Base-by-base conservation (phyloP, 1,140 invertebrate species). In the Whitmania pigra region DNA sequence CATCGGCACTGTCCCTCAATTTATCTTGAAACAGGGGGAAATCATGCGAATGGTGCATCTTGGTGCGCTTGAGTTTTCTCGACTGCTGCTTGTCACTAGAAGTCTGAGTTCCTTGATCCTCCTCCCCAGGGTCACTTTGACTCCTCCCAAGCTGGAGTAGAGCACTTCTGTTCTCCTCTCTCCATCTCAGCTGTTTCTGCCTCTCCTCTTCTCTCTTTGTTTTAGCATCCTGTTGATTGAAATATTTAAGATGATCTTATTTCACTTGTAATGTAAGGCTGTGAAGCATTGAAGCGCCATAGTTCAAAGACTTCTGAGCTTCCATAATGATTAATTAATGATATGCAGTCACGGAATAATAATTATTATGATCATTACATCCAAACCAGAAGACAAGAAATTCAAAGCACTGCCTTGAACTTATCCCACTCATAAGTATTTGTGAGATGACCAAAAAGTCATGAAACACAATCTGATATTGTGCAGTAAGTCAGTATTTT, bases 171-270 rank as follows among this genome's bases (percentile, higher is more conserved):
- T 75, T 71, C 53, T 71, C 66, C 67, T 75, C 55, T 53, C 77
- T 73, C 78, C 78, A 78, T 53, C 77, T 75, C 71, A 74, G 53
- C 66, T 79, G 78, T 66, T 76, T 71, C 66, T 78, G 72, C 67
- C 75, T 77, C 69, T 79, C 78, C 60, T 77, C 77, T 53, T 78
- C 76, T 67, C 76, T 57, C 53, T 77, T 74, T 67, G 75, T 77
- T 15, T 72, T 72, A 4, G 77, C 75, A 68, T 78, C 77, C 78
- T 79, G 69, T 27, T 20, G 29, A 25, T n/a, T 20, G 25, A 29
- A 67, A 67, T 27, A 57, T 68, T 43, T 17, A 40, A 29, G 27
- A 2, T 36, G 7, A 22, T 68, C 25, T 36, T 36, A 36, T 36
- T 36, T 36, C 31, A 36, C 31, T 36, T 6, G 2, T 36, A 36